Evolutionary conservation across 2,113 vertebrate genomes (phyloP).

Genomic region (Ramphastos sulfuratus): DNA sequence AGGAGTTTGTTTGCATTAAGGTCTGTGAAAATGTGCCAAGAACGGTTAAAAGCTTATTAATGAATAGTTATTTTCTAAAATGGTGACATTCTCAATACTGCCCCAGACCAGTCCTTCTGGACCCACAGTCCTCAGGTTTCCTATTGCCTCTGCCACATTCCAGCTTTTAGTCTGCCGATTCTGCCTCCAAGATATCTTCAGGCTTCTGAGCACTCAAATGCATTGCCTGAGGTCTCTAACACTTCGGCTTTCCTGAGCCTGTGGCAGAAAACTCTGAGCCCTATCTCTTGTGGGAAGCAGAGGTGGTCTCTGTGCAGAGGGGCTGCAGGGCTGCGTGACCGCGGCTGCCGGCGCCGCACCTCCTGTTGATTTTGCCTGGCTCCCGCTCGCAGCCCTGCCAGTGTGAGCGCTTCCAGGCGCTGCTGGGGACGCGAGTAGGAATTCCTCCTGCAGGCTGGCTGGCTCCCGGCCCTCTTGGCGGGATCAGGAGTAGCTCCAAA

Average conservation of each 20-base stretch:
- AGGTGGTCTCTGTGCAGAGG: neutral
- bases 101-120: neutral
- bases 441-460: conserved; percentile 27
- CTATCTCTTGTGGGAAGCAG: neutral
- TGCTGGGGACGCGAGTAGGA: conserved; percentile 25
- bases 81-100: neutral
- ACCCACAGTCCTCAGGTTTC: neutral
- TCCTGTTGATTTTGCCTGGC: conserved; percentile 27
- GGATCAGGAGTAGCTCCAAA: conserved; percentile 29
- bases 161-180: neutral
- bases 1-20: neutral
- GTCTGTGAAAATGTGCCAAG: neutral
- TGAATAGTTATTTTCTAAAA: neutral
- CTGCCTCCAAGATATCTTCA: neutral
- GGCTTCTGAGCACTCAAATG: neutral
- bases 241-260: neutral
- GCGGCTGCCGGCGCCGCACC: fast-evolving
- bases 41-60: neutral
- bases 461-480: conserved; percentile 29
- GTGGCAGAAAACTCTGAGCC: neutral
- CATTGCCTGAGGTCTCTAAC: neutral
- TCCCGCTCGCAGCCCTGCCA: neutral
- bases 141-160: neutral
- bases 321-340: neutral
- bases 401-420: neutral